Conservation (phyloP, 2,113 vertebrate species). For the Rhinopomastus cyanomelas region DNA sequence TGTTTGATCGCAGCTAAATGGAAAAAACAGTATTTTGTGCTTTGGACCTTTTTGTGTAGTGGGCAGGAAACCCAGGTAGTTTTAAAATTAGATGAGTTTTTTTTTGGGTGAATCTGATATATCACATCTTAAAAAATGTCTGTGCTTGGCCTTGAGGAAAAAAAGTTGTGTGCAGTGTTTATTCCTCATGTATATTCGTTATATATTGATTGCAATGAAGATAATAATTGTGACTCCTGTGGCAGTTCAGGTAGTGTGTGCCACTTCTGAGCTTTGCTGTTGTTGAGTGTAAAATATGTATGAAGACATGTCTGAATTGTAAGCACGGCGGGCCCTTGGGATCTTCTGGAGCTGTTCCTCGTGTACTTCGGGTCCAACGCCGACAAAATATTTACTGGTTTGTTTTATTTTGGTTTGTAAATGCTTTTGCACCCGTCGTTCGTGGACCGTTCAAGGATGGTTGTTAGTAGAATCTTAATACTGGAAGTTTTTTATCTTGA, state of each 20-base stretch:
- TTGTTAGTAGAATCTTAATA: neutral
- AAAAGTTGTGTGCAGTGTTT: neutral
- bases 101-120: neutral
- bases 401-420: constrained; percentile 3
- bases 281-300: constrained; percentile 51
- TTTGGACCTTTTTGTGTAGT: neutral
- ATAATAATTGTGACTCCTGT: neutral
- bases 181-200: neutral
- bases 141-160: neutral
- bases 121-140: fast-evolving
- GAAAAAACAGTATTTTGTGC: neutral
- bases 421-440: neutral
- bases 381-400: constrained; percentile 11
- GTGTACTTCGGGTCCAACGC: neutral
- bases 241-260: neutral
- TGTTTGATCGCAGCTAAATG: constrained; percentile 1
- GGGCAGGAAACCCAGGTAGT: neutral
- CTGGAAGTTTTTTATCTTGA: neutral
- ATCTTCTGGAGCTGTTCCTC: neutral
- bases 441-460: neutral
- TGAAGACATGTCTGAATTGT: constrained; percentile 35
- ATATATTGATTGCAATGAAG: neutral
- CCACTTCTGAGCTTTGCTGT: neutral
- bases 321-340: neutral
- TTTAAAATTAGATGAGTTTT: neutral